Percentiles rank a stretch among this genome's conserved stretches.
phyloP scores from a whole-genome alignment of 2,113 vertebrate genomes.

The Chaetorhynchus papuensis region DNA sequence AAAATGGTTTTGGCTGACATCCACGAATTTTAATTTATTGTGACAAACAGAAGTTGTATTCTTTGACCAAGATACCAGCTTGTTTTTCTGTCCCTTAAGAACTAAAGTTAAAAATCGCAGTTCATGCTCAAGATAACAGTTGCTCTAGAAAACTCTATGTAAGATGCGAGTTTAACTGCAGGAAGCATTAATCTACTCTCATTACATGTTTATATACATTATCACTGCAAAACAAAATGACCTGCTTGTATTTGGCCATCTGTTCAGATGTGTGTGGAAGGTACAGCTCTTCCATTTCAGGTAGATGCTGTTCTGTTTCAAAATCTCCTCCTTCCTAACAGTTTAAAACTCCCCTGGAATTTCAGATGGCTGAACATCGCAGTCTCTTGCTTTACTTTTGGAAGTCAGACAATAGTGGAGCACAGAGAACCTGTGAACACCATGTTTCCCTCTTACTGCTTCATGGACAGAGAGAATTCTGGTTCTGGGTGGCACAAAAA shows the following conservation, averaged over 20 bases:
- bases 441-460: neutral
- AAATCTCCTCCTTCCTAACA: neutral
- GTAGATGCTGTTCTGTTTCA: neutral
- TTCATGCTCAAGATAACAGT: neutral
- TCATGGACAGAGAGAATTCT: neutral
- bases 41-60: neutral
- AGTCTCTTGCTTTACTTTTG: neutral
- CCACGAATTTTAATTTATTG: neutral
- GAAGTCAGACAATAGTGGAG: neutral
- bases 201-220: neutral
- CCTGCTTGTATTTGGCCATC: neutral
- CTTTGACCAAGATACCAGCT: neutral
- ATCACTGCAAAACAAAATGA: neutral
- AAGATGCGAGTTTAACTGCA: neutral
- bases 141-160: neutral
- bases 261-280: neutral
- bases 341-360: neutral
- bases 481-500: neutral
- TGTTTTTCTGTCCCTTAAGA: neutral
- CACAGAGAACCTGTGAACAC: neutral
- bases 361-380: neutral
- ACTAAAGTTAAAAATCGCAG: neutral
- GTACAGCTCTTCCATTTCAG: neutral
- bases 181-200: neutral
- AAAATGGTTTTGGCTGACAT: neutral